Percentiles rank a stretch among this genome's conserved stretches.
Evolutionary conservation across 2,888 invertebrate genomes (phyloP).

Genomic region (Lydus trimaculatus): DNA sequence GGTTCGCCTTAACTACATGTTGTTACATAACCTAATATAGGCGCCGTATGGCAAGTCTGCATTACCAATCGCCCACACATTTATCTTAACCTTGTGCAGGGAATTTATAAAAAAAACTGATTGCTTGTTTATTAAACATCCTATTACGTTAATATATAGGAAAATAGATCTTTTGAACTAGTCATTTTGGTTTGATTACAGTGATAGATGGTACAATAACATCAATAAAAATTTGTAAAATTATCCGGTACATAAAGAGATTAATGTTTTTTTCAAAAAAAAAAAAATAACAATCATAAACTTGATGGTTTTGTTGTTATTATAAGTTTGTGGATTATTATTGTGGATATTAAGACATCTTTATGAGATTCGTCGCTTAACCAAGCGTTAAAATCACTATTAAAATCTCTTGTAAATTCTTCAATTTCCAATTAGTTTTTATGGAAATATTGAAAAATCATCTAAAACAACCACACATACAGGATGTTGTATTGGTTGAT

Average conservation of each 20-base stretch:
- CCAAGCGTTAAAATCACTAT: neutral
- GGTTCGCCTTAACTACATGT: slow-evolving; percentile 20
- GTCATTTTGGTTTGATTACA: slow-evolving; percentile 22
- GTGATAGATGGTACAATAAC: slow-evolving; percentile 12
- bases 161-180: slow-evolving; percentile 32
- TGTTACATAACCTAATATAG: slow-evolving; percentile 48
- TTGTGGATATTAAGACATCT: no score
- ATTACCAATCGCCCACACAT: slow-evolving; percentile 36
- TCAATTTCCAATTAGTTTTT: no score
- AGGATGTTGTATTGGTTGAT: neutral
- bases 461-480: no score
- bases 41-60: slow-evolving; percentile 32
- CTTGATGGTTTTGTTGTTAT: no score
- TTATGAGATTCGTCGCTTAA: neutral
- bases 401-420: neutral
- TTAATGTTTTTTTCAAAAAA: no score
- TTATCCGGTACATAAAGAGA: no score
- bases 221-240: slow-evolving; percentile 20
- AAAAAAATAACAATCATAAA: no score
- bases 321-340: no score
- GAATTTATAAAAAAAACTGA: slow-evolving; percentile 25
- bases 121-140: slow-evolving; percentile 35
- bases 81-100: slow-evolving; percentile 28
- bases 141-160: slow-evolving; percentile 33
- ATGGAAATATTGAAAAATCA: no score